Percentiles rank a stretch among this genome's conserved stretches.
These are phyloP conservation scores for Eristalis arbustorum DNA, from an alignment of 2,888 invertebrate species.

Conservation along the genomic window DNA sequence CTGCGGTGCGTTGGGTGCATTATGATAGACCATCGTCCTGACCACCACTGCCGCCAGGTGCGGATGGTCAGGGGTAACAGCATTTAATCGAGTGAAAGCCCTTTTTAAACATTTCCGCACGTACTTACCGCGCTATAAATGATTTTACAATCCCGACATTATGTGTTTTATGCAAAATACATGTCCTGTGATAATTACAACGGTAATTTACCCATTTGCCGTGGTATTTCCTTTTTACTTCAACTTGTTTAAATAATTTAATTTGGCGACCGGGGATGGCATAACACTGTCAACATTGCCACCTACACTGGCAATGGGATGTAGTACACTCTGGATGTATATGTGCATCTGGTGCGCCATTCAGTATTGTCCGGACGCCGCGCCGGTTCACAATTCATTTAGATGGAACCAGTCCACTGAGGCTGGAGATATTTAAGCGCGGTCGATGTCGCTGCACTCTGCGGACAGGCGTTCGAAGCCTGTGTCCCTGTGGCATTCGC, in stretches of 20 bases:
- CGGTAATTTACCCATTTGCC: slow-evolving; percentile 60
- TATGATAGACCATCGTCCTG: slow-evolving; percentile 6
- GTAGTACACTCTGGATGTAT: not conserved
- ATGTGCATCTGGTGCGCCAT: not conserved
- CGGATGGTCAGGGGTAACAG: slow-evolving; percentile 6
- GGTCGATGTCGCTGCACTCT: not conserved
- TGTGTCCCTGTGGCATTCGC: slow-evolving; percentile 7
- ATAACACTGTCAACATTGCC: slow-evolving; percentile 11
- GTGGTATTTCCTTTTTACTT: slow-evolving; percentile 41
- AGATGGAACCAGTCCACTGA: slow-evolving; percentile 11
- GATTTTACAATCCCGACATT: slow-evolving; percentile 56
- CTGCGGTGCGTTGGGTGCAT: not conserved
- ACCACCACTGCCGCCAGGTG: slow-evolving; percentile 19
- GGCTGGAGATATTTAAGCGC: not conserved
- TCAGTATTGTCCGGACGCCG: not conserved
- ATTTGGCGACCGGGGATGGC: slow-evolving; percentile 23
- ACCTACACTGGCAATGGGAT: too few relatives aligned
- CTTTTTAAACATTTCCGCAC: slow-evolving; percentile 57
- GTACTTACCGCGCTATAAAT: slow-evolving; percentile 60
- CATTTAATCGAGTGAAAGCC: slow-evolving; percentile 54
- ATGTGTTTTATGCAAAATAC: slow-evolving; percentile 53
- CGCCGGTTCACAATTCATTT: slow-evolving; percentile 13
- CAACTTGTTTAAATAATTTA: slow-evolving; percentile 54
- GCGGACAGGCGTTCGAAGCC: not conserved
- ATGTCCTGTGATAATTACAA: slow-evolving; percentile 65